Evolutionary conservation across 2,113 vertebrate genomes (phyloP).

Genomic region (Tachuris rubrigastra): DNA sequence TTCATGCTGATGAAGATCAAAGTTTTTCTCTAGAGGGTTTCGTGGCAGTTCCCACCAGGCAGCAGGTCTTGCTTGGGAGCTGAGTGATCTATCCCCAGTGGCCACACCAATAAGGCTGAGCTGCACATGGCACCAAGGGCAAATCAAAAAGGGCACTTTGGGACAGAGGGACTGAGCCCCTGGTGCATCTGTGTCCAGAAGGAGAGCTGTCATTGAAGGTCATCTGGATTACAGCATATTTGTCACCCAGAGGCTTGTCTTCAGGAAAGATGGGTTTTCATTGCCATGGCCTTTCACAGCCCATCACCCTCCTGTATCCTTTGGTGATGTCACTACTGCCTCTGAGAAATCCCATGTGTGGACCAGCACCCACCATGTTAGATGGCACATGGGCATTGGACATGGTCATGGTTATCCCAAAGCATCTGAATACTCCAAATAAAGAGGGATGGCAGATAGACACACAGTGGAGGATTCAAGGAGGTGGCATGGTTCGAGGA

Average conservation of each 20-base stretch:
- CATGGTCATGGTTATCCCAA: neutral
- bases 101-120: neutral
- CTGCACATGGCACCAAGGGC: rapidly evolving
- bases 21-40: neutral
- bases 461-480: neutral
- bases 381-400: neutral
- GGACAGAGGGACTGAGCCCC: neutral
- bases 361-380: neutral
- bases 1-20: neutral
- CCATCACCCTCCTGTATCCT: neutral
- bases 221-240: neutral
- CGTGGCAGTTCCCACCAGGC: neutral
- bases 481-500: neutral
- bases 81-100: neutral
- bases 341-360: neutral
- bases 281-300: neutral
- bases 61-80: neutral
- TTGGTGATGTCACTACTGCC: neutral
- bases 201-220: neutral
- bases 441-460: neutral
- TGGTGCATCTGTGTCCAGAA: rapidly evolving
- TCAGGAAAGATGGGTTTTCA: neutral
- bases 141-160: neutral
- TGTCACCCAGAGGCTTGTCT: neutral
- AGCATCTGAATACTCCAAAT: neutral